Conservation (phyloP, 2,888 invertebrate genomes). For the Brachypterus glaber region DNA sequence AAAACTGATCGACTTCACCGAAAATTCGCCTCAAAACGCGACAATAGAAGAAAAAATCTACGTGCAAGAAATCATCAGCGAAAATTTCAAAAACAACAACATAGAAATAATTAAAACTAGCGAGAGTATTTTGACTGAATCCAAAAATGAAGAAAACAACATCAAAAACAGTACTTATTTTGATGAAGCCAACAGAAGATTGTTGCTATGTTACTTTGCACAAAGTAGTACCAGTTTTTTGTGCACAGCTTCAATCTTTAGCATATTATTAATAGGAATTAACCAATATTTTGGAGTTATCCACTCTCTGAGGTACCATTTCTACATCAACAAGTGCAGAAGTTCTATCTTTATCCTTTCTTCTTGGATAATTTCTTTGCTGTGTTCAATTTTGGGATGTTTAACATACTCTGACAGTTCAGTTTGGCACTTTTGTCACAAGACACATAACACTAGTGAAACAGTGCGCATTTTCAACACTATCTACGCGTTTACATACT, state of each 20-base stretch:
- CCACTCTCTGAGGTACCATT: conserved; percentile 54
- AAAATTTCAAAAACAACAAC: conserved; percentile 16
- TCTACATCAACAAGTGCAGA: conserved; percentile 45
- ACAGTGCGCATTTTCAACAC: conserved; percentile 36
- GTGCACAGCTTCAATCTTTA: conserved; percentile 51
- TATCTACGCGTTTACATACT: conserved; percentile 41
- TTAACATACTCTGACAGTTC: conserved; percentile 41
- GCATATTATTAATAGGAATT: conserved; percentile 53
- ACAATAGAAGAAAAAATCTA: conserved; percentile 7
- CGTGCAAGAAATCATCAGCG: conserved; percentile 12
- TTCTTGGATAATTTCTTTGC: conserved; percentile 43
- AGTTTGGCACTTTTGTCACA: conserved; percentile 40
- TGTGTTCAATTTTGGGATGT: conserved; percentile 41
- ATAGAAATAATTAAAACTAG: conserved; percentile 25
- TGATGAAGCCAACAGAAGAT: background rate
- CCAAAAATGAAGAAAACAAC: too few species aligned
- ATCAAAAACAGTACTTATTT: too few species aligned
- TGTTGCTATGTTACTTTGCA: conserved; percentile 38
- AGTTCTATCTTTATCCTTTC: conserved; percentile 42
- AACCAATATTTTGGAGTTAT: conserved; percentile 60
- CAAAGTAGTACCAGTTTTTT: conserved; percentile 54
- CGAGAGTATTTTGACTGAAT: conserved; percentile 1
- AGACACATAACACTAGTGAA: conserved; percentile 17
- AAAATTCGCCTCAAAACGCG: too few species aligned
- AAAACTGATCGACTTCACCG: conserved; percentile 26